phyloP scores from a whole-genome alignment of 2,888 invertebrate species.

The Antheraea yamamai region DNA sequence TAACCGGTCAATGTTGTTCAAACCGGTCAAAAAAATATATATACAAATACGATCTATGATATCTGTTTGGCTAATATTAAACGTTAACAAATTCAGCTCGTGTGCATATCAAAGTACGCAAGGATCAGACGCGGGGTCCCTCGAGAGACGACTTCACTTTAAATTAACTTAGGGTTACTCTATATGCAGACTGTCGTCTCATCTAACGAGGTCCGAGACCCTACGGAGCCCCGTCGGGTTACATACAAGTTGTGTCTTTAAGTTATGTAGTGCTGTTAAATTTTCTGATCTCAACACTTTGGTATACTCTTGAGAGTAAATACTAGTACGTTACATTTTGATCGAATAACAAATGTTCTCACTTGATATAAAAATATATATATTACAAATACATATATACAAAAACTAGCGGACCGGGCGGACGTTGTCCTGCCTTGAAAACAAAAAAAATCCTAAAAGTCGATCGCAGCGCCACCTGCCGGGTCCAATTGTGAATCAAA shows the following conservation, averaged over 20 bases:
- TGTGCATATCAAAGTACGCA: slow-evolving; percentile 63
- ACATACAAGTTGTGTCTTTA: slow-evolving; percentile 52
- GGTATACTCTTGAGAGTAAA: slow-evolving; percentile 15
- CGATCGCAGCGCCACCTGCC: too few relatives aligned
- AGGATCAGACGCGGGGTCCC: slow-evolving; percentile 59
- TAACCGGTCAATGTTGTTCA: background rate
- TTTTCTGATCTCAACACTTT: slow-evolving; percentile 40
- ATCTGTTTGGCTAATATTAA: slow-evolving; percentile 40
- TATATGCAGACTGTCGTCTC: slow-evolving; percentile 74
- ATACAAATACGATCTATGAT: background rate
- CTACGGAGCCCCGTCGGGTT: slow-evolving; percentile 44
- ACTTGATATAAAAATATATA: too few relatives aligned
- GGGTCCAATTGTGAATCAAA: too few relatives aligned
- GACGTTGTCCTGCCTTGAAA: too few relatives aligned
- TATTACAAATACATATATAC: too few relatives aligned
- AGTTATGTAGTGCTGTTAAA: slow-evolving; percentile 47
- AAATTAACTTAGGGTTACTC: slow-evolving; percentile 77
- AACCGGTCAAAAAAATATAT: background rate
- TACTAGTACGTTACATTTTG: background rate
- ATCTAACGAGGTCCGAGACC: slow-evolving; percentile 71
- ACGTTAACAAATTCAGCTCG: slow-evolving; percentile 27
- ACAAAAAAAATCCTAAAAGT: too few relatives aligned
- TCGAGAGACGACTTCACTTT: slow-evolving; percentile 59
- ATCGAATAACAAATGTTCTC: background rate
- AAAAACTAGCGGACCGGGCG: too few relatives aligned